Evolutionary conservation across 2,113 vertebrate genomes (phyloP).

Genomic region (Nerophis lumbriciformis): DNA sequence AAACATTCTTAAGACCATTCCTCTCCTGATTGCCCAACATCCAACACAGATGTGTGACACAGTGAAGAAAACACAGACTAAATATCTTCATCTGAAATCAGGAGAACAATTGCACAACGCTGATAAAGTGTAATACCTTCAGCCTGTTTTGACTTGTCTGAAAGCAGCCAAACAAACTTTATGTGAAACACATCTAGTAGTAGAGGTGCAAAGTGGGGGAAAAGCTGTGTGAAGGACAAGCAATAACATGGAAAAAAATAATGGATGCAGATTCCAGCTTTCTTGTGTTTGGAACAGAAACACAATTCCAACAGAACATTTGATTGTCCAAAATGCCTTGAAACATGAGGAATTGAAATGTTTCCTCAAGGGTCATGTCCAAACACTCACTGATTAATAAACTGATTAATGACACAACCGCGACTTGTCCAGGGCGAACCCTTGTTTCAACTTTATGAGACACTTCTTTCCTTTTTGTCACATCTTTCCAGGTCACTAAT

Average conservation of each 20-base stretch:
- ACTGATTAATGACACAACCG: too few relatives aligned
- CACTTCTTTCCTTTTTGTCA: too few relatives aligned
- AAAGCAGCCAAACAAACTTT: conserved; percentile 7
- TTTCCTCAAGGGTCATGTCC: too few relatives aligned
- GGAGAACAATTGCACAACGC: conserved; percentile 9
- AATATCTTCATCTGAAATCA: conserved; percentile 22
- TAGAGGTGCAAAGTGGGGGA: not conserved
- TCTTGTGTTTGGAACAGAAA: too few relatives aligned
- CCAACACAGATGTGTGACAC: conserved; percentile 8
- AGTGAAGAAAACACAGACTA: conserved; percentile 5
- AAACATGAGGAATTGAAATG: too few relatives aligned
- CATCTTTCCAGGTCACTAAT: too few relatives aligned
- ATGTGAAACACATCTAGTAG: not conserved
- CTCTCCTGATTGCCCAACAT: conserved; percentile 13
- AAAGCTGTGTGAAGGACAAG: not conserved
- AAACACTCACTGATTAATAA: too few relatives aligned
- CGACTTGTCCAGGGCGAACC: too few relatives aligned
- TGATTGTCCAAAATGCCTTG: too few relatives aligned
- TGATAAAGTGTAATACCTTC: not conserved
- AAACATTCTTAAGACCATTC: conserved; percentile 7
- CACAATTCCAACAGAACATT: too few relatives aligned
- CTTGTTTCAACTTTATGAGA: too few relatives aligned
- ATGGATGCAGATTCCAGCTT: not conserved
- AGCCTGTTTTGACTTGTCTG: conserved; percentile 33
- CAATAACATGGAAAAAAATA: not conserved